Conservation (phyloP, 2,888 invertebrate species). For the Norana najaformis region DNA sequence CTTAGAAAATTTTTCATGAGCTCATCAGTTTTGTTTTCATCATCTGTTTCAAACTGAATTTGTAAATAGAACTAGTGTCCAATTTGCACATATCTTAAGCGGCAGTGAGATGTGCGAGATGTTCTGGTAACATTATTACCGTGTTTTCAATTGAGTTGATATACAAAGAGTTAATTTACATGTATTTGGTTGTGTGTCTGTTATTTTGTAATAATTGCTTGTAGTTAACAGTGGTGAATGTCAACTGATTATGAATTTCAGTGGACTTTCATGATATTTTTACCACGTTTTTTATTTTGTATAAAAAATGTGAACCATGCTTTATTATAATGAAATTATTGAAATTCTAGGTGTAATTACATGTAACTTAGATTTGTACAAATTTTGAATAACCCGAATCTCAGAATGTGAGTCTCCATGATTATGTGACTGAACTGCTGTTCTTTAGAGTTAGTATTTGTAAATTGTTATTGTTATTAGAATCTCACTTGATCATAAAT, state of each 20-base stretch:
- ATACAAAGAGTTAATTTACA: background rate
- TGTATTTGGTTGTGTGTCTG: background rate
- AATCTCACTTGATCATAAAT: no score
- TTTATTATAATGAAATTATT: background rate
- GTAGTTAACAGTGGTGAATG: background rate
- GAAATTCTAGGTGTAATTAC: background rate
- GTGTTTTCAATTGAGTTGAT: background rate
- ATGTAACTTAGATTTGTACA: background rate
- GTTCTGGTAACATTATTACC: background rate
- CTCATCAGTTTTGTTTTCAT: background rate
- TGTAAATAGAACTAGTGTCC: background rate
- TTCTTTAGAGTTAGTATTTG: background rate
- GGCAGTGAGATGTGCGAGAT: background rate
- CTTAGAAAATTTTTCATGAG: background rate
- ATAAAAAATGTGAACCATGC: background rate
- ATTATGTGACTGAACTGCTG: background rate
- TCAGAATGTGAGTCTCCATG: background rate
- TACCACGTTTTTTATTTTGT: slow-evolving; percentile 1
- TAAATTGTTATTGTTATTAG: no score
- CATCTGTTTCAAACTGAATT: background rate
- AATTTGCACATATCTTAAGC: slow-evolving; percentile 4
- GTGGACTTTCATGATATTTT: slow-evolving; percentile 5
- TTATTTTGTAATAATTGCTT: slow-evolving; percentile 13
- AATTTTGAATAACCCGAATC: background rate
- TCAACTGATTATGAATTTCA: background rate